phyloP scores from a whole-genome alignment of 2,797 vertebrate species.

The Pantherophis vulpinus region DNA sequence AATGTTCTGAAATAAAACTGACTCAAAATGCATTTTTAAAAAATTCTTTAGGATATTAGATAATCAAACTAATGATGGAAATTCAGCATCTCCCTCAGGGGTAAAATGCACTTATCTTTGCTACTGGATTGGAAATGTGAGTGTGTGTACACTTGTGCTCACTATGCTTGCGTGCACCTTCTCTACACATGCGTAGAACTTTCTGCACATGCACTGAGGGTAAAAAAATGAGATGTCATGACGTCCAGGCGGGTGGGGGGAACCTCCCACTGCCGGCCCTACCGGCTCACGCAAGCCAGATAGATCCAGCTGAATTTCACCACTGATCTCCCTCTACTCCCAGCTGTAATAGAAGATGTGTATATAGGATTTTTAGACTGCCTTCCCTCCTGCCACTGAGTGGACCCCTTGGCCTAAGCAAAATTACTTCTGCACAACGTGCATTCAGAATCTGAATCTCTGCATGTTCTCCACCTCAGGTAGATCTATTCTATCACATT shows the following conservation, averaged over 20 bases:
- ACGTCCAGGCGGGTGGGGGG: no score
- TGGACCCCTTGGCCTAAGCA: not conserved
- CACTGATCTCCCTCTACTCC: no score
- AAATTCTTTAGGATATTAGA: not conserved
- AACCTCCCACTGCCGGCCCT: no score
- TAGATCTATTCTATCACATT: not conserved
- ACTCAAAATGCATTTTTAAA: not conserved
- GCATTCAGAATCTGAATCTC: not conserved
- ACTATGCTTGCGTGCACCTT: no score
- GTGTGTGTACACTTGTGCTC: fast-evolving
- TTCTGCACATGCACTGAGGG: no score
- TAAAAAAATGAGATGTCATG: no score
- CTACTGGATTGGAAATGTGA: no score
- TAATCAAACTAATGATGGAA: not conserved
- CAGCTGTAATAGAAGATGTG: not conserved
- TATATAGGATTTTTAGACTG: not conserved
- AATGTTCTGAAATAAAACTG: not conserved
- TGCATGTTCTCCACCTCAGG: not conserved
- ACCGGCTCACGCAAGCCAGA: no score
- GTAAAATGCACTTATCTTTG: no score
- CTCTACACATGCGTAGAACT: no score
- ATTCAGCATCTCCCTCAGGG: not conserved
- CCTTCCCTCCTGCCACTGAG: not conserved
- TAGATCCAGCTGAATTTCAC: no score
- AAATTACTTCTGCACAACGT: not conserved